Evolutionary conservation across 2,797 vertebrate genomes (phyloP), one percentile per base, ranked within the genome.

Genomic region (Brachyrhaphis roseni): DNA sequence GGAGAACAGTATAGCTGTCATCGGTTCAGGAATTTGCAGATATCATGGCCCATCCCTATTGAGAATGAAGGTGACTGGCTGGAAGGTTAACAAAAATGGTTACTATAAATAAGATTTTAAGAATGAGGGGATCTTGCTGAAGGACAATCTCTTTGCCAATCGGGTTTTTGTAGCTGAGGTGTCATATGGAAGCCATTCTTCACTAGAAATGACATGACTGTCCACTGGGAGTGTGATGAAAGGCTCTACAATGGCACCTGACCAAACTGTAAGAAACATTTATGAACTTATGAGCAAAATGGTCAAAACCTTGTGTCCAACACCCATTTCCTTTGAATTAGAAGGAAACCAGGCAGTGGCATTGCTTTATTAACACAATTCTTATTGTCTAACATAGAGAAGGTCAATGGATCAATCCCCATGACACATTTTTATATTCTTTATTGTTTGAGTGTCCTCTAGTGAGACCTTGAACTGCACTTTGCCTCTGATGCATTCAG

Each of bases 311-410:
- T 10, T 18, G 13, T 8, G 3, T 2, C 18, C n/a, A 62, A 62
- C n/a, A 8, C 12, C 36, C 74, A 43, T 8, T 55, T 7, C 39
- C 1, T 75, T 59, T 41, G n/a, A 59, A 59, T 31, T 20, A 16
- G 57, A 28, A 62, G 41, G 74, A 62, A 34, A 76, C n/a, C 41
- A 45, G 43, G 31, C n/a, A 62, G 41, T 46, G 74, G 55, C n/a
- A 26, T 31, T 36, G 8, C 6, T 43, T 46, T 46, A 34, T 62
- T 31, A 45, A 45, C 28, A 64, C 55, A 57, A 34, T 46, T 62
- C n/a, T 16, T 26, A 23, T 46, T 62, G 55, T 62, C 41, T 46
- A 28, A 34, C 11, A 23, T 18, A 13, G 8, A 18, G 41, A 76
- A 62, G 73, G 73, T 43, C 18, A 5, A 10, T 13, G 11, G 41